Base-by-base conservation (phyloP, 2,113 vertebrate genomes). In the Grammomys dolichurus region DNA sequence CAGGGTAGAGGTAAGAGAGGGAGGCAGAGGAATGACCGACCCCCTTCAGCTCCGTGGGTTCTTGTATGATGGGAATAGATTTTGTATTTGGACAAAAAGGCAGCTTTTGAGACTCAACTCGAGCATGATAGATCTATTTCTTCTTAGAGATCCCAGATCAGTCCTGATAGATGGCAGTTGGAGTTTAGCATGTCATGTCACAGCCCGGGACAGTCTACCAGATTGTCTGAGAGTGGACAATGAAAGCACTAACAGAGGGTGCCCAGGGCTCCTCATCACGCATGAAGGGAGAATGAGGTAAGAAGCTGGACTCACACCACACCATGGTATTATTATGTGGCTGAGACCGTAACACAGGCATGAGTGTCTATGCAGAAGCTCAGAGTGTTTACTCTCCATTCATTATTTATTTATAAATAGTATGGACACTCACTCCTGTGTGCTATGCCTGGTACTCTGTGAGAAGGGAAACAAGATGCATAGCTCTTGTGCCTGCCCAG, bases 1-100 rank as follows among this genome's bases (percentile, higher is more conserved):
- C 3, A 31, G 16, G 24, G 33, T n/a, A 36, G 36, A 91, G 65
- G 51, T 36, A 58, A 70, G 72, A 40, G 46, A 40, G 7, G 24
- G 33, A 48, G 16, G 43, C 72, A 65, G 36, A 92, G 36, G 22
- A 17, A 73, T n/a, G 87, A 54, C 33, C 43, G 87, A 54, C 33
- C 43, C 48, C 22, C 33, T 60, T 94, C 48, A 16, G 90, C 24
- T 87, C 60, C 43, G 28, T 31, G 91, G 95, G 77, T 73, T 78
- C 86, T 82, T 82, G 81, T 90, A 51, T 82, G 48, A 28, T 92
- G 81, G 40, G 16, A 91, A 92, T 76, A 51, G 43, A 92, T 93
- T 92, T 77, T 86, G 95, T 96, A 92, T 97, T 96, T 92, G 85
- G 93, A 91, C 82, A 72, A 75, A 22, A 82, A 40, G 92, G 76